Evolutionary conservation across 2,113 vertebrate species (phyloP).

Genomic region (Urocitellus parryii): DNA sequence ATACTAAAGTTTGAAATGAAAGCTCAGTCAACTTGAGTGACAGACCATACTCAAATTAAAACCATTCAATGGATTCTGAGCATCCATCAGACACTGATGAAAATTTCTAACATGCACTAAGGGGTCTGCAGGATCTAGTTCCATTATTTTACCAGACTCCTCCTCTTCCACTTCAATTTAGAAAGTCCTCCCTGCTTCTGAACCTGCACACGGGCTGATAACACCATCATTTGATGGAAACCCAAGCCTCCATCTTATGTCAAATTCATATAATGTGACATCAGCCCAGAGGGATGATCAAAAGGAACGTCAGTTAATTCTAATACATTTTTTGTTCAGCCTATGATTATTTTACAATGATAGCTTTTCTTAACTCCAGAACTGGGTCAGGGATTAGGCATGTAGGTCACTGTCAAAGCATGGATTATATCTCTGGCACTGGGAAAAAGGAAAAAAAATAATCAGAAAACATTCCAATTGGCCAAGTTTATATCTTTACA

Average conservation of each 20-base stretch:
- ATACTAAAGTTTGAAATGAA: conserved; percentile 47
- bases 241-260: neutral
- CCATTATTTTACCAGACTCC: fast-evolving
- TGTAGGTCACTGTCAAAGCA: neutral
- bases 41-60: neutral
- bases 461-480: neutral
- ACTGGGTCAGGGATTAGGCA: neutral
- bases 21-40: conserved; percentile 20
- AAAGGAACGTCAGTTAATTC: neutral
- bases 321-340: neutral
- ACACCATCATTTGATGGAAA: neutral
- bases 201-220: neutral
- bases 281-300: neutral
- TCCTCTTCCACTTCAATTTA: neutral
- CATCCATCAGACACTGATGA: neutral
- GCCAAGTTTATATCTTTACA: neutral
- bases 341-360: neutral
- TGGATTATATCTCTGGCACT: neutral
- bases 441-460: too few species aligned
- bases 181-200: neutral
- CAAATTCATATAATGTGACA: neutral
- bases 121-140: neutral
- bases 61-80: neutral
- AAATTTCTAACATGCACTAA: neutral
- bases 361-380: neutral